Evolutionary conservation across 2,797 vertebrate species (phyloP).

Genomic region (Bradypodion ventrale): DNA sequence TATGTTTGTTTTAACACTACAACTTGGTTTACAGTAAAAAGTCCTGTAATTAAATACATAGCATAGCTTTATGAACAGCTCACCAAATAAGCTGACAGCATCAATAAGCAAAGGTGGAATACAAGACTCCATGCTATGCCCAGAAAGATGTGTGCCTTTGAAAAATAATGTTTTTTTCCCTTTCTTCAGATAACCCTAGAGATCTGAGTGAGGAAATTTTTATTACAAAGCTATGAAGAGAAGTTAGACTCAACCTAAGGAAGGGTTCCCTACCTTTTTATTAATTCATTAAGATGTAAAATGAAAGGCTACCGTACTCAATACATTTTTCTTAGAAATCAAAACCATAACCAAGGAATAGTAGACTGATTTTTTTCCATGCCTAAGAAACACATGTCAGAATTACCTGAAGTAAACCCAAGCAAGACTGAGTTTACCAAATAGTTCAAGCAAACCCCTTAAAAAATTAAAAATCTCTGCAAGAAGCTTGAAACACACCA

Average conservation of each 20-base stretch:
- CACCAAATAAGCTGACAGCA: background rate
- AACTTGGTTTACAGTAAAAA: background rate
- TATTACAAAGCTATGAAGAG: background rate
- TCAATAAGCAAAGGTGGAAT: background rate
- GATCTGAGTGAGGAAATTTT: background rate
- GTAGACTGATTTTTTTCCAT: background rate
- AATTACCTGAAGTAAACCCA: background rate
- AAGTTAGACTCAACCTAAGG: background rate
- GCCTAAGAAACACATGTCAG: background rate
- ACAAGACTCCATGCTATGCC: background rate
- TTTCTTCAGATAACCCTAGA: background rate
- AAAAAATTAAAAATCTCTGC: background rate
- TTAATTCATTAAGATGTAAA: background rate
- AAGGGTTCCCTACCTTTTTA: background rate
- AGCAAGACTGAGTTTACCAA: background rate
- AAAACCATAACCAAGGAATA: background rate
- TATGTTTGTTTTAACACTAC: background rate
- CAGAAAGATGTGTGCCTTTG: background rate
- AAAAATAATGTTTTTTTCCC: background rate
- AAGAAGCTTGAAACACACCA: background rate
- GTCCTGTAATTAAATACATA: background rate
- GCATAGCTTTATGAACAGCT: background rate
- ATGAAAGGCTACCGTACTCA: background rate
- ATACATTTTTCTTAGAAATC: background rate
- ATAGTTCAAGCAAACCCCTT: background rate